These are phyloP conservation scores for Yponomeuta malinellus DNA, from an alignment of 2,888 invertebrate species.

Conservation along the genomic window DNA sequence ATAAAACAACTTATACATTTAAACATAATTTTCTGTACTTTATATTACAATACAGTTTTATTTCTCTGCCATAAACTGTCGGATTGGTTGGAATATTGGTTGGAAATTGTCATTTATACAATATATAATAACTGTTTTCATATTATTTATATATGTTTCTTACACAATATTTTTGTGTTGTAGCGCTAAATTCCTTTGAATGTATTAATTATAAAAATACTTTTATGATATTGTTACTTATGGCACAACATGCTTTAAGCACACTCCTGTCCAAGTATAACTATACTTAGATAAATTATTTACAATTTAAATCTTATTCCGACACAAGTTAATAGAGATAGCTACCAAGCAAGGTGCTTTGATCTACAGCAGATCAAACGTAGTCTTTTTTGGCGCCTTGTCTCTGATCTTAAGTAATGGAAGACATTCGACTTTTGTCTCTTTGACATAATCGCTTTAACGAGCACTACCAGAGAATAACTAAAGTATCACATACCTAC, in stretches of 20 bases:
- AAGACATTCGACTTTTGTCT: constrained; percentile 45
- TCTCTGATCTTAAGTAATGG: constrained; percentile 31
- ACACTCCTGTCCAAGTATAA: constrained; percentile 27
- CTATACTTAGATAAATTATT: constrained; percentile 22
- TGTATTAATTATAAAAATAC: constrained; percentile 34
- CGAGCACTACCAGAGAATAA: constrained; percentile 2
- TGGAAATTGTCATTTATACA: background rate
- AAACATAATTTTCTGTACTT: constrained; percentile 24
- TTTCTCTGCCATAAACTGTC: constrained; percentile 13
- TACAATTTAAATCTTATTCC: constrained; percentile 33
- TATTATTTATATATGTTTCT: constrained; percentile 17
- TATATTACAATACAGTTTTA: constrained; percentile 11
- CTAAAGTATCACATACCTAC: constrained; percentile 15
- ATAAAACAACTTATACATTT: constrained; percentile 50
- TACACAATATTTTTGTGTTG: constrained; percentile 19
- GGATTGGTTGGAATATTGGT: constrained; percentile 10
- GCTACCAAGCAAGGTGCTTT: constrained; percentile 4
- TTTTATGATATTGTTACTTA: constrained; percentile 62
- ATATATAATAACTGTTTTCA: constrained; percentile 14
- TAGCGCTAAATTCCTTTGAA: constrained; percentile 27
- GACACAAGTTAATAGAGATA: constrained; percentile 8
- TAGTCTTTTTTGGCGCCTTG: constrained; percentile 31
- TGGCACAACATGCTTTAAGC: constrained; percentile 74
- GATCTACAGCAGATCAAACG: constrained; percentile 25
- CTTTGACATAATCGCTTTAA: constrained; percentile 14